Evolutionary conservation across 2,113 vertebrate species (phyloP), one percentile per base, ranked within the genome.

Genomic region (Abramis brama): DNA sequence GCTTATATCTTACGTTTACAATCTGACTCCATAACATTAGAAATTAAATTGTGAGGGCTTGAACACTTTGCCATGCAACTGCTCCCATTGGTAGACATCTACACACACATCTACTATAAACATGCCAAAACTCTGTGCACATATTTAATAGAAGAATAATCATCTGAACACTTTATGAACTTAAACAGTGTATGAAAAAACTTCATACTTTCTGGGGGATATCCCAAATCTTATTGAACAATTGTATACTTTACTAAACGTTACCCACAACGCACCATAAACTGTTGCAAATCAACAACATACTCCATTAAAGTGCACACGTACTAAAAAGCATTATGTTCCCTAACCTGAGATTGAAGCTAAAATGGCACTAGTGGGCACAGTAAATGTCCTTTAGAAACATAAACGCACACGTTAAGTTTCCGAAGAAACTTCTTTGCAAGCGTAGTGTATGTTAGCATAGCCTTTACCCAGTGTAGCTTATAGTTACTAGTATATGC

Each of bases 41-140:
- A 33, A 25, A 81, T 4, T 1, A 66, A 47, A 68, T 21, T 1
- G 30, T 30, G 23, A 33, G 7, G 9, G 45, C 30, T 36, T 76
- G 50, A 39, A 66, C 39, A 75, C 6, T 59, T 50, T 55, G 60
- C 60, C 66, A 75, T 85, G 79, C 73, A 85, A 76, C 27, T 76
- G 36, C 25, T 52, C 78, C 55, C 74, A 55, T 13, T 55, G 33
- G 23, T 43, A 57, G 74, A 86, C 47, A 47, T 25, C 36, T 62
- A 71, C 17, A 66, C 50, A 76, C 30, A 78, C 15, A 66, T 50
- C 27, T 39, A 82, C 71, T 43, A 85, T 60, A 52, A 87, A 79
- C 88, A 89, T 87, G 86, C 88, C 73, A 83, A 89, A 52, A 83
- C 64, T 52, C 25, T 76, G 75, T 83, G 57, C 87, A 86, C 78